A percentile compares a stretch with the other conserved stretches of the same genome.
phyloP scores from a whole-genome alignment of 2,888 invertebrate species.

The Eilema caniola region DNA sequence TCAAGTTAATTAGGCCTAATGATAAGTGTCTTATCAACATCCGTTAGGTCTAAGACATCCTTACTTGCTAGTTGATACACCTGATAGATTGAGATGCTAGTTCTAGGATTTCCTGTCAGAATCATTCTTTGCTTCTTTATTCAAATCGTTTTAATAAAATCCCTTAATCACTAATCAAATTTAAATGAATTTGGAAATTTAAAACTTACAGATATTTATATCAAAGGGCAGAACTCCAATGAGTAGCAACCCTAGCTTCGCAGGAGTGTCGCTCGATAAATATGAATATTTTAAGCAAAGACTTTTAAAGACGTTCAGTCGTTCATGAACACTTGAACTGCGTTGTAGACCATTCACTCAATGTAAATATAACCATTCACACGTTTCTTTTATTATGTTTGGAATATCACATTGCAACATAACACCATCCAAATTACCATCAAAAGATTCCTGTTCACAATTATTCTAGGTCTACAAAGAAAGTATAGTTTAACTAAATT shows the following conservation, averaged over 20 bases:
- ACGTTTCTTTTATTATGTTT: conserved; percentile 24
- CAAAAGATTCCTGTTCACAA: not conserved
- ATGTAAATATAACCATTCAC: conserved; percentile 36
- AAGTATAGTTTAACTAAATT: too few species aligned
- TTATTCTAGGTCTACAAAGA: too few species aligned
- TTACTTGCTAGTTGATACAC: too few species aligned
- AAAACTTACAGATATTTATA: conserved; percentile 23
- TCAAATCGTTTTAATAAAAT: too few species aligned
- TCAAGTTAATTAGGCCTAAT: too few species aligned
- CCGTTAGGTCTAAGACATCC: too few species aligned
- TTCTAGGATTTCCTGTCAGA: too few species aligned
- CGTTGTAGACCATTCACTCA: conserved; percentile 50
- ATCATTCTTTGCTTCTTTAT: too few species aligned
- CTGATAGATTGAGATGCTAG: too few species aligned
- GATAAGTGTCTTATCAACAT: too few species aligned
- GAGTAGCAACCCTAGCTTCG: conserved; percentile 40
- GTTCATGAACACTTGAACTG: conserved; percentile 53
- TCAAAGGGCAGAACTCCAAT: conserved; percentile 25
- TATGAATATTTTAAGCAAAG: conserved; percentile 67
- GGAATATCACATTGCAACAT: conserved; percentile 16
- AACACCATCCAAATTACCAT: conserved; percentile 20
- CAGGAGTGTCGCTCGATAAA: conserved; percentile 48
- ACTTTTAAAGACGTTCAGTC: conserved; percentile 61
- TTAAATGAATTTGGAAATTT: conserved; percentile 20
- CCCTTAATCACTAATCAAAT: not conserved